Base-by-base conservation (phyloP, 1,140 invertebrate species). In the Mactra quadrangularis region DNA sequence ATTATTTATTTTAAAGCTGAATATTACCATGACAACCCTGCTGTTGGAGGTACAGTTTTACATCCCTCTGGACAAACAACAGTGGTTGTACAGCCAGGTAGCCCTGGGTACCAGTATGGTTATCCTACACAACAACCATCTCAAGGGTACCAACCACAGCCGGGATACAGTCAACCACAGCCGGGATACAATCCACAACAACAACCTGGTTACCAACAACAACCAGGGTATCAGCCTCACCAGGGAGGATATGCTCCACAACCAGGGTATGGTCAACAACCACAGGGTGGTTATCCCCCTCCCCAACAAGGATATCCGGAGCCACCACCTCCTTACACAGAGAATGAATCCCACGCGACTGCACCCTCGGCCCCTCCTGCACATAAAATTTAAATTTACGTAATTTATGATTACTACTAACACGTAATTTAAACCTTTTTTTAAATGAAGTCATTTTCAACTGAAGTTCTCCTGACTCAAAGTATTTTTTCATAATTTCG, bases 11-110 rank as follows among this genome's bases (percentile, higher is more conserved):
- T n/a, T 82, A 45, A 68, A 82, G 79, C 68, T 31, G 79, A 82
- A 66, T 82, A 82, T 64, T 82, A 82, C 47, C 68, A 82, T 41
- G 79, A 82, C 53, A 82, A 82, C 41, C 79, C 79, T n/a, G 41
- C 50, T 2, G 71, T 38, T 19, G 66, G 70, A 15, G 79, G 79
- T 19, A 74, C 70, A 52, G 79, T 82, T 6, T n/a, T 82, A 11
- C 47, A 35, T 31, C 35, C 55, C 7, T 27, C 33, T 25, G 25
- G 22, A n/a, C 45, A 50, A 13, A 57, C 35, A 9, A 60, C 74
- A 3, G 59, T 76, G 3, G 55, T 76, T 15, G 41, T 76, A 1
- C 74, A 76, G 41, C 74, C 74, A 19, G 74, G 74, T 50, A 60
- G 35, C 15, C 57, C 74, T 22, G 57, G 57, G 29, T 76, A 76